Conservation (phyloP, 2,888 invertebrate genomes). For the Odontothrips loti region DNA sequence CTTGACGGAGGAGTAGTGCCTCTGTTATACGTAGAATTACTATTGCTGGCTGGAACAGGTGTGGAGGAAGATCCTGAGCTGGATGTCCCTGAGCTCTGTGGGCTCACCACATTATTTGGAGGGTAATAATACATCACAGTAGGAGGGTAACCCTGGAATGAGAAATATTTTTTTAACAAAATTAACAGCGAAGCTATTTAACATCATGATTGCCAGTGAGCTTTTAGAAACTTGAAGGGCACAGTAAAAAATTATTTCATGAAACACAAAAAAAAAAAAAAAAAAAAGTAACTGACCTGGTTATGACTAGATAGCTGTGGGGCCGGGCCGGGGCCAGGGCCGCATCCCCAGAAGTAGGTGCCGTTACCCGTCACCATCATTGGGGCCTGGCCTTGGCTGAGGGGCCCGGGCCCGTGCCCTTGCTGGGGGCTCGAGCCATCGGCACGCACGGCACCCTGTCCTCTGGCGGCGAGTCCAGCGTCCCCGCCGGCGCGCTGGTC, state of each 20-base stretch:
- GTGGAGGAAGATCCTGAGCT: not conserved
- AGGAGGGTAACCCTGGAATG: not conserved
- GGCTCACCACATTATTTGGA: not conserved
- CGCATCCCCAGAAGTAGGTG: not conserved
- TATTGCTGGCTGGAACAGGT: not conserved
- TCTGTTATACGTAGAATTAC: not conserved
- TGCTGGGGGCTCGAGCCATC: not conserved
- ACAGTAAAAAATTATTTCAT: too few relatives aligned
- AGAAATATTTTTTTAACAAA: not conserved
- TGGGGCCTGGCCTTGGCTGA: not conserved
- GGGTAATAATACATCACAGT: slow-evolving; percentile 17
- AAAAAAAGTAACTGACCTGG: not conserved
- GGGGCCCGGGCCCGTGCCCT: not conserved
- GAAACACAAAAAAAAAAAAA: not conserved
- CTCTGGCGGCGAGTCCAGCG: not conserved
- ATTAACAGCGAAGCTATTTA: too few relatives aligned
- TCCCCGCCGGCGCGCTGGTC: not conserved
- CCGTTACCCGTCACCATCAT: not conserved
- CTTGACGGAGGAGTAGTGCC: not conserved
- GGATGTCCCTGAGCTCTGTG: not conserved
- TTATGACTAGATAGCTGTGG: not conserved
- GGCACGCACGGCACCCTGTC: not conserved
- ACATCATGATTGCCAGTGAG: too few relatives aligned
- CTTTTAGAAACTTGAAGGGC: too few relatives aligned
- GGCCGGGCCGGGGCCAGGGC: too few relatives aligned